Evolutionary conservation across 2,797 vertebrate genomes (phyloP).

Genomic region (Myripristis jacobus): DNA sequence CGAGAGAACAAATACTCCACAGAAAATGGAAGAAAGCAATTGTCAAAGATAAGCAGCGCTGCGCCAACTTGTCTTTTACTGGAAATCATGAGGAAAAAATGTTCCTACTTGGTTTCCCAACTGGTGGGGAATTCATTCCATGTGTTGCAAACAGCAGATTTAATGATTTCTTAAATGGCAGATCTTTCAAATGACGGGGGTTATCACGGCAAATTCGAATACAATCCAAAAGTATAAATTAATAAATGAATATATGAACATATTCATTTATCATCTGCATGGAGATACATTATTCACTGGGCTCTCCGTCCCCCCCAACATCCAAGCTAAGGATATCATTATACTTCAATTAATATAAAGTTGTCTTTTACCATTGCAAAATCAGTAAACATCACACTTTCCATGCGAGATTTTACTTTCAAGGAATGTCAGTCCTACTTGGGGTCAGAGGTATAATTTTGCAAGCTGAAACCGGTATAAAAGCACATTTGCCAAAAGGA

Average conservation of each 20-base stretch:
- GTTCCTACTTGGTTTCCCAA: no score
- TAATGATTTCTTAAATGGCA: not conserved
- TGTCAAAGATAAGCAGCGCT: no score
- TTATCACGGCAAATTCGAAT: constrained; percentile 53
- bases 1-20: not conserved
- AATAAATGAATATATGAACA: constrained; percentile 83
- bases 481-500: constrained; percentile 59
- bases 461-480: constrained; percentile 79
- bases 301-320: constrained; percentile 51
- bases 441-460: constrained; percentile 82
- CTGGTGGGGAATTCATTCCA: not conserved
- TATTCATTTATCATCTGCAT: constrained; percentile 79
- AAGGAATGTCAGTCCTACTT: constrained; percentile 80
- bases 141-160: not conserved
- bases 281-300: constrained; percentile 81
- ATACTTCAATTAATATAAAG: constrained; percentile 83
- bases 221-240: constrained; percentile 75
- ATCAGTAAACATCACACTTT: constrained; percentile 58
- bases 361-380: constrained; percentile 80
- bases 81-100: no score
- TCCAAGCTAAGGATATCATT: constrained; percentile 75
- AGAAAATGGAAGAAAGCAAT: not conserved
- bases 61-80: no score
- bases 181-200: not conserved
- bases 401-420: constrained; percentile 76